Evolutionary conservation across 2,888 invertebrate genomes (phyloP).

Genomic region (Candidula unifasciata): DNA sequence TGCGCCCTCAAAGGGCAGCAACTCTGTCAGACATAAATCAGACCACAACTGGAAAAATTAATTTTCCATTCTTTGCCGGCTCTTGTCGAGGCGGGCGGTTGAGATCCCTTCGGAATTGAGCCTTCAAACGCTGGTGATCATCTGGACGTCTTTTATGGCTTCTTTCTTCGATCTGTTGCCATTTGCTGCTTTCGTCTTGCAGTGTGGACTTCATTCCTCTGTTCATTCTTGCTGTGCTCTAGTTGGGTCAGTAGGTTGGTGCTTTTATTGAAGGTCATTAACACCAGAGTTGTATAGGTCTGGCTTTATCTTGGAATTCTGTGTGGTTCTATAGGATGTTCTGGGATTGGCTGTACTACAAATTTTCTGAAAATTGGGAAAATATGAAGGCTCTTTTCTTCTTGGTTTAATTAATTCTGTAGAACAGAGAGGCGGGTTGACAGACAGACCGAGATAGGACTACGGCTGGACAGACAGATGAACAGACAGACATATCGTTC

Average conservation of each 20-base stretch:
- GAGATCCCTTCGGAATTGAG: slow-evolving; percentile 45
- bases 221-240: background rate
- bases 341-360: background rate
- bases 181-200: slow-evolving; percentile 5
- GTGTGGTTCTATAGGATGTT: background rate
- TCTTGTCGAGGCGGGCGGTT: slow-evolving; percentile 42
- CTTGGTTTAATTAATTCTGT: background rate
- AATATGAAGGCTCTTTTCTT: background rate
- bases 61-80: slow-evolving; percentile 51
- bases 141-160: slow-evolving; percentile 41
- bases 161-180: slow-evolving; percentile 34
- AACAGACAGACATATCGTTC: slow-evolving; percentile 1
- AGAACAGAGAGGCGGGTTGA: background rate
- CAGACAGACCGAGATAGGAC: background rate
- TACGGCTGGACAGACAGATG: slow-evolving; percentile 2
- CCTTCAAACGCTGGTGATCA: slow-evolving; percentile 40
- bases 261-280: background rate
- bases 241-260: background rate
- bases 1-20: slow-evolving; percentile 22
- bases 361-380: background rate
- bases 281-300: background rate
- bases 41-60: slow-evolving; percentile 47
- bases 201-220: background rate
- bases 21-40: slow-evolving; percentile 40
- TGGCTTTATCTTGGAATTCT: background rate